Evolutionary conservation across 1,140 invertebrate genomes (phyloP), one percentile per base, ranked within the genome.

Genomic region (Aphaenogaster rudis): DNA sequence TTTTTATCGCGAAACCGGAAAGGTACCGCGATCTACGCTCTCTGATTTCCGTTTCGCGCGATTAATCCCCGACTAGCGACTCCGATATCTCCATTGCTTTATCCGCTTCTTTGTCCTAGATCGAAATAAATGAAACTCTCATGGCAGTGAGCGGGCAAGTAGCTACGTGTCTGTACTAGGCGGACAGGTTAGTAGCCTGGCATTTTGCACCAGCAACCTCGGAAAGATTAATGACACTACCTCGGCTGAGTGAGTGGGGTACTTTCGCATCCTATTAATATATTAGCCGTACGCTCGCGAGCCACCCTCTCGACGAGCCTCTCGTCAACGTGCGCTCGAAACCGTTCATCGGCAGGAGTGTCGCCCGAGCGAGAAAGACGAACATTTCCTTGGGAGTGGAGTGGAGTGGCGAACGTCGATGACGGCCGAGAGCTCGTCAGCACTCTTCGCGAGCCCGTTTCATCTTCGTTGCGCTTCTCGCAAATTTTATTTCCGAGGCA

Each of bases 191-290:
- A 48, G 69, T 52, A 77, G 48, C 42, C 33, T 54, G 63, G 67
- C 81, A 66, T 77, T 89, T 88, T 80, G 67, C 86, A 64, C 66
- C 28, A 80, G 67, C 72, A 88, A 74, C 67, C 85, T 72, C 66
- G 72, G 64, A 79, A 91, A 92, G 91, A 92, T 92, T 92, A 91
- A 92, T 91, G 91, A 92, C 90, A 86, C 91, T 91, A 74, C 61
- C 90, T n/a, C 42, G 54, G 13, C 72, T 45, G 88, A 88, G 64
- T 85, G 87, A 85, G 86, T 79, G 76, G 76, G 66, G 76, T 88
- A 86, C 80, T 88, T 57, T 85, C 87, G 90, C 90, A 92, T 92
- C 90, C 90, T 91, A 92, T 92, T 92, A 92, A 92, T 92, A 91
- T 78, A 91, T 92, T 92, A 92, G 78, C 79, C 64, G 84, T 88